Evolutionary conservation across 2,888 invertebrate species (phyloP), one percentile per base, ranked within the genome.

Genomic region (Lottia gigantea): DNA sequence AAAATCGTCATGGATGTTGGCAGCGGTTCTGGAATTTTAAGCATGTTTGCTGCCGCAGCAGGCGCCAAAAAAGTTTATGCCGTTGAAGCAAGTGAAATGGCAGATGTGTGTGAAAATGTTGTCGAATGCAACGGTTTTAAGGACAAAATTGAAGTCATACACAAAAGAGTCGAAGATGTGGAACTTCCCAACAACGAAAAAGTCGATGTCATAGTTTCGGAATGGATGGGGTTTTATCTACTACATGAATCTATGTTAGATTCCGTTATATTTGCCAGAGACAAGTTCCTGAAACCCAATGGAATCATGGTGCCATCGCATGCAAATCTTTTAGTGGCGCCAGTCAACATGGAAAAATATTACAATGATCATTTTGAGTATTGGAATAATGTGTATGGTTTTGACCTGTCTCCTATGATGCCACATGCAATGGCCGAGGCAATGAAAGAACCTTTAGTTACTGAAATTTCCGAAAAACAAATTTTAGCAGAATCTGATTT

Each of bases 1-100:
- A 88, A 88, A 71, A 74, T 85, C 45, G 87, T 88, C 0, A 91
- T 97, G 90, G 88, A 88, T 79, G 86, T 88, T 12, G 88, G 88
- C 8, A 86, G 87, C 11, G 88, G 88, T 11, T 84, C 86, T 19
- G 88, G 88, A 6, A 85, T 88, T 64, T 75, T 88, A 62, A 86
- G 87, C 0, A 70, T 88, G 63, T 87, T 88, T 80, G 87, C 85
- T 23, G 88, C 86, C 0, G 79, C 78, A 63, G 85, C 85, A 63
- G 88, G 88, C 19, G 88, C 88, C 7, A 82, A 80, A 62, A 81
- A 80, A 71, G 87, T 88, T 0, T 88, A 83, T 74, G 87, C 87
- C 26, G 80, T 88, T 6, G 88, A 88, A 74, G 87, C 85, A 2
- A 86, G 87, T 72, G 74, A 72, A 31, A 78, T 86, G 45, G 81